Evolutionary conservation across 2,888 invertebrate species (phyloP), one percentile per base, ranked within the genome.

Genomic region (Drosophila nr. perissopoda): DNA sequence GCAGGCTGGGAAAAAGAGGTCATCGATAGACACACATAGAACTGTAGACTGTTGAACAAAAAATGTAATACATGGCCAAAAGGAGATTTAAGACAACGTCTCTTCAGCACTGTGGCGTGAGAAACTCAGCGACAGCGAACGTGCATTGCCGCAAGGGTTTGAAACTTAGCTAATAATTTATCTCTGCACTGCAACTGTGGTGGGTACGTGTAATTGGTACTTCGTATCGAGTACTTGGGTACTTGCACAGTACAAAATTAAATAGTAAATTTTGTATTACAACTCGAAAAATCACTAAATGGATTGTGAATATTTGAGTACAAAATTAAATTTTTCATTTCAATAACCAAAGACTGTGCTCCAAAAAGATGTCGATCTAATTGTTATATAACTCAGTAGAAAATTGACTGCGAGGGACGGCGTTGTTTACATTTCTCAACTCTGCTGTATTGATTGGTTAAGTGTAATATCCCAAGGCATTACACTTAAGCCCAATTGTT

Each of bases 91-190:
- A 76, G 65, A 60, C 78, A 69, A 77, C 58, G 64, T 62, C 36
- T 60, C 69, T 53, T 64, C 69, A 65, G 36, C 52, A 40, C 40
- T 52, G 33, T 74, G 85, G 78, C 87, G 87, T 87, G 87, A 89
- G 87, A 87, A 87, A 89, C 77, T 77, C 67, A 58, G 71, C 74
- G 75, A 77, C 84, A 78, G 42, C 42, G 78, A 87, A 86, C 87
- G 87, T 87, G 87, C 90, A 90, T 76, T 51, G 87, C 87, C 82
- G 69, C 74, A 80, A 78, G 90, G 90, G 81, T 74, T 69, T 63
- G 54, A 89, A 84, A 63, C 73, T 65, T 68, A 61, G 77, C 81
- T 83, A 75, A 69, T 83, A 85, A 89, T 87, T 87, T 87, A 89
- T 89, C 77, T 74, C 79, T 68, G 73, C 75, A 67, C 60, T 62